Evolutionary conservation across 2,113 vertebrate genomes (phyloP).

Genomic region (Boleophthalmus pectinirostris): DNA sequence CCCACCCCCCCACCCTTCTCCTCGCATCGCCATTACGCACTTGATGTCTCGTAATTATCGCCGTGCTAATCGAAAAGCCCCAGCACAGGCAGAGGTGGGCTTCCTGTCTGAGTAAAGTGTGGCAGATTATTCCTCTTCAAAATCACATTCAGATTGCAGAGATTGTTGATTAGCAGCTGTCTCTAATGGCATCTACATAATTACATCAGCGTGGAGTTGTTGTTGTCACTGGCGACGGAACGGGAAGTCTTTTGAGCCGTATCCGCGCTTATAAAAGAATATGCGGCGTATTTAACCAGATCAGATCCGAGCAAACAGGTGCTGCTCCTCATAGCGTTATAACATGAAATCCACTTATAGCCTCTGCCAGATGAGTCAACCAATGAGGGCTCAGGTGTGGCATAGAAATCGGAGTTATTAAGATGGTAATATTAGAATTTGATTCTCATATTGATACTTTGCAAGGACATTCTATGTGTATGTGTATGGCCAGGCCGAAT

Average conservation of each 20-base stretch:
- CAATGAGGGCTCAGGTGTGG: not conserved
- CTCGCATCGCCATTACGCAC: not conserved
- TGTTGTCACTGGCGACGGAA: not conserved
- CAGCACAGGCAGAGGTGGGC: not conserved
- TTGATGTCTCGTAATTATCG: not conserved
- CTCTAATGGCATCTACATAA: not conserved
- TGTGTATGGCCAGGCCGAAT: too few relatives aligned
- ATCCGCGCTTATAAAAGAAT: not conserved
- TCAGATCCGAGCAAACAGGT: not conserved
- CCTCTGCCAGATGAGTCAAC: not conserved
- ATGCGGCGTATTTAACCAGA: not conserved
- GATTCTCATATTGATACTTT: not conserved
- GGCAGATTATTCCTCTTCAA: not conserved
- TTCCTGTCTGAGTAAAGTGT: not conserved
- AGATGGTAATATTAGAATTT: not conserved
- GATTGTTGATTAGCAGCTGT: conserved; percentile 2
- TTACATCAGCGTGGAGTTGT: not conserved
- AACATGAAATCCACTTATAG: not conserved
- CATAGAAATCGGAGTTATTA: not conserved
- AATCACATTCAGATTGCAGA: not conserved
- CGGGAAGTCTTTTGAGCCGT: not conserved
- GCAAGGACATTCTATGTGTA: too few relatives aligned
- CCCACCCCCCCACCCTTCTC: not conserved
- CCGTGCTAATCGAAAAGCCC: not conserved
- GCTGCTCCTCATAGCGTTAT: not conserved